A percentile compares a stretch with the other conserved stretches of the same genome.
These are phyloP conservation scores for Drosophila nebulosa DNA, from an alignment of 1,140 invertebrate genomes.

Conservation along the genomic window DNA sequence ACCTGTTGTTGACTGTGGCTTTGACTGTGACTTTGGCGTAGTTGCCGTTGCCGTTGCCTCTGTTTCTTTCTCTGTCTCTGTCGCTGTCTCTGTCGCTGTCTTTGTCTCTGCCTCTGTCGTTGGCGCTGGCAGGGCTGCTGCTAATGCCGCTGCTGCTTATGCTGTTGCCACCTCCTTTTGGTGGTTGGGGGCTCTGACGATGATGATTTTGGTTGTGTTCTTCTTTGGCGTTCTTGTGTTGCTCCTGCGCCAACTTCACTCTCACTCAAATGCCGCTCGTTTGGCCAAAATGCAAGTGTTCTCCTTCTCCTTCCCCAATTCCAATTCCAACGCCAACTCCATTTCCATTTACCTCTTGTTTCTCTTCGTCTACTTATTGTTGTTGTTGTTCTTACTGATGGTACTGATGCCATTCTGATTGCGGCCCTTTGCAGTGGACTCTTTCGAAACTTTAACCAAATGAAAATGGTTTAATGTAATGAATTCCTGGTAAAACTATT, in stretches of 20 bases:
- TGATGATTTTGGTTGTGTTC: conserved; percentile 12
- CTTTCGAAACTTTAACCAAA: not conserved
- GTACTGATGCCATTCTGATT: not conserved
- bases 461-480: not conserved
- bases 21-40: conserved; percentile 74
- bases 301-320: conserved; percentile 25
- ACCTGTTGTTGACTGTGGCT: conserved; percentile 67
- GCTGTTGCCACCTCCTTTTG: conserved; percentile 16
- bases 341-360: not conserved
- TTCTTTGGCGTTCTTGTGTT: conserved; percentile 26
- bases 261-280: conserved; percentile 77
- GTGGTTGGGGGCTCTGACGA: conserved; percentile 10
- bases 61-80: too few relatives aligned
- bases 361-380: not conserved
- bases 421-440: not conserved
- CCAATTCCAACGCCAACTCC: not conserved
- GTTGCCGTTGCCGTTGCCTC: conserved; percentile 37
- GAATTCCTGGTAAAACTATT: too few relatives aligned
- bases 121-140: conserved; percentile 5
- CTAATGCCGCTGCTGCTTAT: not conserved
- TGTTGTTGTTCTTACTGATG: too few relatives aligned
- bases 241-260: conserved; percentile 79
- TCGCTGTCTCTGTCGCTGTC: too few relatives aligned
- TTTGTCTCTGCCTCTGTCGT: conserved; percentile 9
- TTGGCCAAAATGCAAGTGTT: conserved; percentile 69